A percentile compares a stretch with the other conserved stretches of the same genome.
These are phyloP conservation scores for Thymelicus acteon DNA, from an alignment of 2,888 invertebrate species.

Conservation along the genomic window DNA sequence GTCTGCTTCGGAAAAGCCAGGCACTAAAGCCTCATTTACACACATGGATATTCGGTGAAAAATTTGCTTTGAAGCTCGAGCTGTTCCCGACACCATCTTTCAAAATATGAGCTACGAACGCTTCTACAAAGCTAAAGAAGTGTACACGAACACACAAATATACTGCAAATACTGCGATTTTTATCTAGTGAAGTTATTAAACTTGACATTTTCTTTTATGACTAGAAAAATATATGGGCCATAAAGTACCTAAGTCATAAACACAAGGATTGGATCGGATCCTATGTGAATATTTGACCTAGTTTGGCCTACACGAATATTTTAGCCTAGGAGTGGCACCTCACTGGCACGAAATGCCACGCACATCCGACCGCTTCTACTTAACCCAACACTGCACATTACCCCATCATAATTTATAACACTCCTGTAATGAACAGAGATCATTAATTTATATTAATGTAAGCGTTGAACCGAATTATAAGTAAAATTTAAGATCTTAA, in stretches of 20 bases:
- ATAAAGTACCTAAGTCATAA: conserved; percentile 18
- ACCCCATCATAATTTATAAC: conserved; percentile 17
- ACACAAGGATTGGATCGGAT: conserved; percentile 31
- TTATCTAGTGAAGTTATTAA: conserved; percentile 1
- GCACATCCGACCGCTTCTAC: conserved; percentile 29
- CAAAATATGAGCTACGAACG: background rate
- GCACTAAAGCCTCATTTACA: conserved; percentile 62
- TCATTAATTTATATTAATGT: conserved; percentile 23
- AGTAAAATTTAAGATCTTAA: no score
- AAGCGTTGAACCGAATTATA: conserved; percentile 5
- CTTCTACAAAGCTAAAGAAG: no score
- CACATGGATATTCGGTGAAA: conserved; percentile 43
- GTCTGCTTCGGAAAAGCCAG: conserved; percentile 48
- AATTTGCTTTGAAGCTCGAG: conserved; percentile 26
- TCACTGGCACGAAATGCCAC: conserved; percentile 59
- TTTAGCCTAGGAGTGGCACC: conserved; percentile 70
- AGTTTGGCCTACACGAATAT: conserved; percentile 67
- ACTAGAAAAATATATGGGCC: conserved; percentile 17
- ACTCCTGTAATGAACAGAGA: conserved; percentile 27
- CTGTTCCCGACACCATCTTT: conserved; percentile 26
- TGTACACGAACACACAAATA: no score
- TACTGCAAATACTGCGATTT: no score
- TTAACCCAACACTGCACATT: conserved; percentile 26
- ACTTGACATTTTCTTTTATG: conserved; percentile 21
- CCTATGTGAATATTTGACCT: conserved; percentile 57